These are phyloP conservation scores for Phania funesta DNA, from an alignment of 2,888 invertebrate genomes.

Conservation along the genomic window DNA sequence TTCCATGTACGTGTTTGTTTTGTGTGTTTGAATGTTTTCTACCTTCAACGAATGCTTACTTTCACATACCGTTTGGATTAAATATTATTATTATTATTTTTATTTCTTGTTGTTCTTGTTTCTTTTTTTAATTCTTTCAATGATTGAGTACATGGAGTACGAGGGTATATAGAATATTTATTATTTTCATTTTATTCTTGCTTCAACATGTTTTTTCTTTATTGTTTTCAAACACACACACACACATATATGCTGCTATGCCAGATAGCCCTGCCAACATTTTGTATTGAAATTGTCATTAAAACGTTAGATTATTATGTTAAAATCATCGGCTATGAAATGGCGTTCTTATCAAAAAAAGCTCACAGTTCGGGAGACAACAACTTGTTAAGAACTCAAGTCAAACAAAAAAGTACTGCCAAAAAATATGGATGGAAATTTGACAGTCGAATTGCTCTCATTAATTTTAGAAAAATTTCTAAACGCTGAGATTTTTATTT, in stretches of 20 bases:
- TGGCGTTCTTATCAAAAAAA: no score
- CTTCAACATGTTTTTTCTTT: slow-evolving; percentile 13
- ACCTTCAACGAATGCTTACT: slow-evolving; percentile 42
- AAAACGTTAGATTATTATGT: no score
- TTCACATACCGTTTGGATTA: slow-evolving; percentile 64
- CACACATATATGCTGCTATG: background rate
- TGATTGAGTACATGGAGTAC: slow-evolving; percentile 44
- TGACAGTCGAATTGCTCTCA: no score
- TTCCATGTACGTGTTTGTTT: background rate
- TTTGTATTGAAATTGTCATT: no score
- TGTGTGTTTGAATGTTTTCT: slow-evolving; percentile 3
- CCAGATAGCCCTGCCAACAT: no score
- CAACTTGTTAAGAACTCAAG: no score
- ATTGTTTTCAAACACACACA: slow-evolving; percentile 37
- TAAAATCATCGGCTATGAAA: no score
- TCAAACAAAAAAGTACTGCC: no score
- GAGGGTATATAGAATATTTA: slow-evolving; percentile 49
- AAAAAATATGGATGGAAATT: no score
- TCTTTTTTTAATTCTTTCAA: slow-evolving; percentile 29
- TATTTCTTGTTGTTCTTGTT: background rate
- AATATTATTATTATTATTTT: slow-evolving; percentile 59
- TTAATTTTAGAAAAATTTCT: no score
- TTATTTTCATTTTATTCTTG: slow-evolving; percentile 25
- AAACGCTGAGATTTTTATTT: no score
- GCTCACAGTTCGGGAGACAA: no score